Percentiles rank a stretch among this genome's conserved stretches.
Evolutionary conservation across 2,888 invertebrate genomes (phyloP).

Genomic region (Rambutsinella grinnellia): DNA sequence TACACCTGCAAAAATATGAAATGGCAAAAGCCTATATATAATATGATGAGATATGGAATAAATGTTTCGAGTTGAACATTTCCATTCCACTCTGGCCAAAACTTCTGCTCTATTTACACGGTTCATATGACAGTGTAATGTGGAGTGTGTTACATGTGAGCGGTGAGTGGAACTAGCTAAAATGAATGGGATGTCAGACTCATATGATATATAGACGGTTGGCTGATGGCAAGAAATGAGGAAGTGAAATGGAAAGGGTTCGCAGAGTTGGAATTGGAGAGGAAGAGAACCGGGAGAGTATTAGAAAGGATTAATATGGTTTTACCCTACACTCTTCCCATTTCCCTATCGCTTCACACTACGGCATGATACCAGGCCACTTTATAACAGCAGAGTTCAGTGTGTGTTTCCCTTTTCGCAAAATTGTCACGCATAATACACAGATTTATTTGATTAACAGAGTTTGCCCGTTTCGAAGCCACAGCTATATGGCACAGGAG

Average conservation of each 20-base stretch:
- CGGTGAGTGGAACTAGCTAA: neutral
- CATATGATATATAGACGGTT: neutral
- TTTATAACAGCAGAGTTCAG: neutral
- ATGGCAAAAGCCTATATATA: neutral
- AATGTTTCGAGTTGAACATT: neutral
- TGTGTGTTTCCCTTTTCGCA: neutral
- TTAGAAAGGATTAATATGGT: neutral
- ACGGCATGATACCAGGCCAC: no score
- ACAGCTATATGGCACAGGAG: no score
- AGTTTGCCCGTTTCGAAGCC: neutral
- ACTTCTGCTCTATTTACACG: neutral
- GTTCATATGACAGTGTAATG: neutral
- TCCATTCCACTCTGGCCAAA: no score
- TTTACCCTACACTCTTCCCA: no score
- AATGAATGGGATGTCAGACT: neutral
- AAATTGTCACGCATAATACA: neutral
- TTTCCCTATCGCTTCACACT: no score
- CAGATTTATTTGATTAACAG: neutral
- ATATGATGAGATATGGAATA: neutral
- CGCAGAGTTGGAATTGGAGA: neutral
- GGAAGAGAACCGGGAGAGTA: neutral
- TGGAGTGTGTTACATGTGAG: neutral
- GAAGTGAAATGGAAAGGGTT: neutral
- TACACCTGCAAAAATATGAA: slow-evolving; percentile 4
- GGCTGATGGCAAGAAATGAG: neutral